A percentile compares a stretch with the other conserved stretches of the same genome.
Conservation (phyloP, 2,888 invertebrate genomes). For the Monoplex corrugatus region DNA sequence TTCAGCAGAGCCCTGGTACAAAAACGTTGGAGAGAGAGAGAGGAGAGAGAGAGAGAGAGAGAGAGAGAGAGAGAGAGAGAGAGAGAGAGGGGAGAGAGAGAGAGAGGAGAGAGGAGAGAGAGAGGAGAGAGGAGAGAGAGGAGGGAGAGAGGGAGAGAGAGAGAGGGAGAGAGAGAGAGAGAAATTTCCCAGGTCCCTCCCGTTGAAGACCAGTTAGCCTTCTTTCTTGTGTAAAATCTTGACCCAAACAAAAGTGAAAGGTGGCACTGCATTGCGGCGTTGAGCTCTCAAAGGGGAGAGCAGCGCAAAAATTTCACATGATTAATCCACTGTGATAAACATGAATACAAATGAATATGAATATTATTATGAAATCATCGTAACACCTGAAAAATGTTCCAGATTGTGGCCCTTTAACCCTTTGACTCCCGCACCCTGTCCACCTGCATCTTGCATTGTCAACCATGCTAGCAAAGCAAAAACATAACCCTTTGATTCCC, state of each 20-base stretch:
- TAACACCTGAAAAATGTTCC: neutral
- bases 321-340: neutral
- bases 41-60: neutral
- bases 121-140: neutral
- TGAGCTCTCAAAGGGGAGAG: too few species aligned
- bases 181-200: neutral
- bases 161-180: neutral
- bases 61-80: neutral
- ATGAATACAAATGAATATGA: neutral
- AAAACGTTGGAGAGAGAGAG: neutral
- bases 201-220: too few species aligned
- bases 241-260: neutral
- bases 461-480: neutral
- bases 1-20: too few species aligned
- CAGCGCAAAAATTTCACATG: too few species aligned
- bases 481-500: too few species aligned
- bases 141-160: neutral
- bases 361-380: neutral
- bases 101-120: neutral
- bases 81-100: neutral
- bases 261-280: neutral
- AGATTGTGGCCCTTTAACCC: neutral
- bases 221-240: too few species aligned
- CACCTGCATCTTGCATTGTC: neutral
- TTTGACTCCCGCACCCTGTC: too few species aligned